Conservation (phyloP, 2,888 invertebrate genomes). For the Drosophila monieri region DNA sequence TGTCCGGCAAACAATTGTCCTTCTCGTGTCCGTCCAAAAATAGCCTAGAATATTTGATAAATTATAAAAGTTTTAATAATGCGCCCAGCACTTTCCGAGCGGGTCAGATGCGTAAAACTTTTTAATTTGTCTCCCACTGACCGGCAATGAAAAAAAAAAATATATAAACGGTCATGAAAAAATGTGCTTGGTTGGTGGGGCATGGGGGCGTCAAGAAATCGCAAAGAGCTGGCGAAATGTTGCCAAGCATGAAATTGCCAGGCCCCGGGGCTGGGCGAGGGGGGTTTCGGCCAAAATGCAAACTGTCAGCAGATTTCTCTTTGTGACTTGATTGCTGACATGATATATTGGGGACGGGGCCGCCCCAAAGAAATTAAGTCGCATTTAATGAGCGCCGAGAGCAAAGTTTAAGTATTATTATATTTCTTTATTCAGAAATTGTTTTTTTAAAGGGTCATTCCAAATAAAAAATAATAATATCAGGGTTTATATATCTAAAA, state of each 20-base stretch:
- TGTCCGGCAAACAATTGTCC: constrained; percentile 57
- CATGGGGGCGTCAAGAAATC: constrained; percentile 9
- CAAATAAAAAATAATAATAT: not conserved
- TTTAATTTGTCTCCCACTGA: constrained; percentile 65
- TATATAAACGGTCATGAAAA: constrained; percentile 6
- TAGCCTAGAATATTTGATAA: constrained; percentile 64
- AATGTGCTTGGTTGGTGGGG: not conserved
- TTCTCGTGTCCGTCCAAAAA: constrained; percentile 2
- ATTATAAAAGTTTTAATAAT: constrained; percentile 77
- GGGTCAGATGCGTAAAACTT: constrained; percentile 57
- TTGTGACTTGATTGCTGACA: constrained; percentile 67
- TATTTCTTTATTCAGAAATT: constrained; percentile 36
- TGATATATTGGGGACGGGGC: constrained; percentile 54
- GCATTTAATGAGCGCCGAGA: constrained; percentile 66
- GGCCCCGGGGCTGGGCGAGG: constrained; percentile 24
- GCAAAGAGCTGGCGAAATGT: constrained; percentile 60
- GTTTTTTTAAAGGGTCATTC: not conserved
- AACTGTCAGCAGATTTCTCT: constrained; percentile 73
- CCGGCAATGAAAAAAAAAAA: constrained; percentile 32
- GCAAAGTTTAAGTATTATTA: constrained; percentile 32
- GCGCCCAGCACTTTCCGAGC: constrained; percentile 44
- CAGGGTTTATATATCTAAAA: too few relatives aligned
- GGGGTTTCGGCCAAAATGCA: constrained; percentile 20
- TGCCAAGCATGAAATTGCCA: constrained; percentile 73
- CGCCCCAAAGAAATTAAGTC: constrained; percentile 61